phyloP scores from a whole-genome alignment of 2,888 invertebrate species.

The Sminthurides aquaticus region DNA sequence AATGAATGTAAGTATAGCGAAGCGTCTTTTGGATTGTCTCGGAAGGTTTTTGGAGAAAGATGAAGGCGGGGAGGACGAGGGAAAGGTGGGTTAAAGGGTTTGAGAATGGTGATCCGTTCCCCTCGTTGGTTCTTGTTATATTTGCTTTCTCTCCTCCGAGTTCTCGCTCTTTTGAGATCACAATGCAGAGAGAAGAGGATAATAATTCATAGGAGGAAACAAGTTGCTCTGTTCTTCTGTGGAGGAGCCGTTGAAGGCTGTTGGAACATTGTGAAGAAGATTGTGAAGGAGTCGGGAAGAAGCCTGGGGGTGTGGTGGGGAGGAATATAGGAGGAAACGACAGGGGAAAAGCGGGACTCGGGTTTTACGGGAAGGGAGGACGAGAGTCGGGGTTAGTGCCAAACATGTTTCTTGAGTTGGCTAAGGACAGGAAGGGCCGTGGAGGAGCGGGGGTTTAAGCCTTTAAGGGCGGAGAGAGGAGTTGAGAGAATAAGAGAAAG shows the following conservation, averaged over 20 bases:
- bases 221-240: background rate
- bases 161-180: slow-evolving; percentile 17
- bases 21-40: background rate
- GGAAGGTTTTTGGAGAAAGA: background rate
- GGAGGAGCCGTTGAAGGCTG: slow-evolving; percentile 6
- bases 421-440: too few species aligned
- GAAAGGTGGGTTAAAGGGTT: background rate
- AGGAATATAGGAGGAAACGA: background rate
- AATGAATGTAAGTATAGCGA: background rate
- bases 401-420: background rate
- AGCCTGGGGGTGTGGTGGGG: background rate
- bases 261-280: background rate
- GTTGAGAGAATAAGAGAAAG: too few species aligned
- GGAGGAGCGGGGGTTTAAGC: too few species aligned
- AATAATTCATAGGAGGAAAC: slow-evolving; percentile 29
- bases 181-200: slow-evolving; percentile 33
- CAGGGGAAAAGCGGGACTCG: background rate
- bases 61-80: too few species aligned
- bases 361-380: too few species aligned
- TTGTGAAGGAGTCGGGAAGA: background rate
- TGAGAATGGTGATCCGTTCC: background rate
- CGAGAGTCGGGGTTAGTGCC: background rate
- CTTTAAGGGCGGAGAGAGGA: too few species aligned
- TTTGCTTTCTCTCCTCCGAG: background rate
- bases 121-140: background rate